These are phyloP conservation scores for Lineus longissimus DNA, from an alignment of 1,140 invertebrate species.

Conservation along the genomic window DNA sequence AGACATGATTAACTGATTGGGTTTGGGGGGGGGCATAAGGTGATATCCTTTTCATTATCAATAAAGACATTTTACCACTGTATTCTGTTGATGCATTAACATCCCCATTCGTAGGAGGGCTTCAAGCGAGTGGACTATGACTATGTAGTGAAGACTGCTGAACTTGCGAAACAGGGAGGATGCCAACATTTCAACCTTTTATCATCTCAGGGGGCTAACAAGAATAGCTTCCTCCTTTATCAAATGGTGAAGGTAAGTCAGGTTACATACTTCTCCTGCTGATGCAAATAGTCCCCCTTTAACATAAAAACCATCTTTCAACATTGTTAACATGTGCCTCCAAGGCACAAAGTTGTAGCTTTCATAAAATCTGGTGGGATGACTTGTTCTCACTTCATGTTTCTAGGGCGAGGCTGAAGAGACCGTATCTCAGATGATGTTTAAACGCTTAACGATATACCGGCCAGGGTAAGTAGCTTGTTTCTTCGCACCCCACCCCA, in stretches of 20 bases:
- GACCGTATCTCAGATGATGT: conserved; percentile 11
- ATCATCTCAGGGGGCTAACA: conserved; percentile 52
- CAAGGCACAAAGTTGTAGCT: background rate
- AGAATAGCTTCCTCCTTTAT: conserved; percentile 50
- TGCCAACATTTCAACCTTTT: conserved; percentile 57
- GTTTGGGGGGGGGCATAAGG: too few relatives aligned
- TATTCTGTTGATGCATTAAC: too few relatives aligned
- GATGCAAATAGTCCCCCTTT: background rate
- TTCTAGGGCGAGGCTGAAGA: conserved; percentile 19
- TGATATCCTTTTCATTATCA: too few relatives aligned
- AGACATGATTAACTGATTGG: too few relatives aligned
- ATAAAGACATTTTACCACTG: too few relatives aligned
- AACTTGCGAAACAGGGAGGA: conserved; percentile 54
- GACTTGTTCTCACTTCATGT: background rate
- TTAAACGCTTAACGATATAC: conserved; percentile 18
- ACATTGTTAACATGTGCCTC: background rate
- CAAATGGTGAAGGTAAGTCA: conserved; percentile 49
- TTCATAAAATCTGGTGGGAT: background rate
- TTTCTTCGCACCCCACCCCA: too few relatives aligned
- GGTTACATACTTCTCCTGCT: too few relatives aligned
- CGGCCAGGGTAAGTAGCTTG: conserved; percentile 16
- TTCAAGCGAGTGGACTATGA: conserved; percentile 60
- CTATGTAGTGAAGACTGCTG: conserved; percentile 57
- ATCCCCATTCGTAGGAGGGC: conserved; percentile 54
- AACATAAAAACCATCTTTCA: background rate